These are phyloP conservation scores for Sminthurides aquaticus DNA, from an alignment of 2,888 invertebrate genomes.

Conservation along the genomic window DNA sequence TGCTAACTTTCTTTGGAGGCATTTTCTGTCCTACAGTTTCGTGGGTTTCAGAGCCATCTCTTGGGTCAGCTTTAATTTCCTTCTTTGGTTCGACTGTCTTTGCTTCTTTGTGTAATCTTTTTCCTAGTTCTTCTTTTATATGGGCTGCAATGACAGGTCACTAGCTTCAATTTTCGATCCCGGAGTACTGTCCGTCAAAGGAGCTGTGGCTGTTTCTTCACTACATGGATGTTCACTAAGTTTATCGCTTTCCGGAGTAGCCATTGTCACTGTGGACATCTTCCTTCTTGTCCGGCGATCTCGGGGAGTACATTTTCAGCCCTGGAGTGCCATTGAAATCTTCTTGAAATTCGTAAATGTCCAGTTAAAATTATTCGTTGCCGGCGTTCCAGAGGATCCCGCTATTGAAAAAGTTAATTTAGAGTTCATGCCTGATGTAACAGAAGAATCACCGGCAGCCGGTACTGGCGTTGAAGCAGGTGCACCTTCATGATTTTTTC, in stretches of 20 bases:
- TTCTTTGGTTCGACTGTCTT: background rate
- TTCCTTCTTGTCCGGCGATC: constrained; percentile 37
- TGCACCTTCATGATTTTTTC: too few relatives aligned
- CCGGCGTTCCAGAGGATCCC: too few relatives aligned
- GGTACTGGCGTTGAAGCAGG: too few relatives aligned
- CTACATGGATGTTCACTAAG: background rate
- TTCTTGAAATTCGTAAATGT: constrained; percentile 41
- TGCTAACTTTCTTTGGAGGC: background rate
- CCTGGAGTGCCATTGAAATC: constrained; percentile 36
- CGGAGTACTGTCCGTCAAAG: background rate
- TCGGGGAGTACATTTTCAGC: constrained; percentile 40
- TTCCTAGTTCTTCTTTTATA: background rate
- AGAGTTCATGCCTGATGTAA: too few relatives aligned
- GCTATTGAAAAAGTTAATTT: too few relatives aligned
- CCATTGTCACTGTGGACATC: constrained; percentile 10
- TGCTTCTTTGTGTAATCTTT: background rate
- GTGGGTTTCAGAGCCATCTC: background rate
- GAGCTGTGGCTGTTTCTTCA: background rate
- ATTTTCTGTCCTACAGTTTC: background rate
- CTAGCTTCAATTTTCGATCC: background rate
- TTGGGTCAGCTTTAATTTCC: background rate
- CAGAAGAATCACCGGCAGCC: too few relatives aligned
- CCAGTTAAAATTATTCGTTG: too few relatives aligned
- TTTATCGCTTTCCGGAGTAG: background rate
- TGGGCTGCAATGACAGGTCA: background rate